Evolutionary conservation across 2,113 vertebrate species (phyloP).

Genomic region (Tychaedon coryphoeus): DNA sequence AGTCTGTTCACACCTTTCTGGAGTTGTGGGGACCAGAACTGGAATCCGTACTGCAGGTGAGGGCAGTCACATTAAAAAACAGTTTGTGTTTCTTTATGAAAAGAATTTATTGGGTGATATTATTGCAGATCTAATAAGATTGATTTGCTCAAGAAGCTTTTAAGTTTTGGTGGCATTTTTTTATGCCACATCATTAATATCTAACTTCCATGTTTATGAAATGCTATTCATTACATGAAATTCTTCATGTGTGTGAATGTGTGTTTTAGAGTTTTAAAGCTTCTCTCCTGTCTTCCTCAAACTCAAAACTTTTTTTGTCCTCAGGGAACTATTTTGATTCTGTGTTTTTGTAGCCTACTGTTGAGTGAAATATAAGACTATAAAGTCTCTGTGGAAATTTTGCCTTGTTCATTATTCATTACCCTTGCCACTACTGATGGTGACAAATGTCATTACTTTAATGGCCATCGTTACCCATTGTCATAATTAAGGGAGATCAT

Average conservation of each 20-base stretch:
- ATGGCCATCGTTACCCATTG: constrained; percentile 50
- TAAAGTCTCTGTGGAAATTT: neutral
- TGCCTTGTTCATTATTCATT: constrained; percentile 46
- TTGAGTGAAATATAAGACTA: neutral
- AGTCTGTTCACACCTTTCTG: neutral
- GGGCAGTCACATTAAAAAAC: neutral
- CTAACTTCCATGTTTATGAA: neutral
- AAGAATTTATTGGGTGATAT: neutral
- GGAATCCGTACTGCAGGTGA: accelerated
- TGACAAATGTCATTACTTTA: constrained; percentile 66
- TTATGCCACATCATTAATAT: neutral
- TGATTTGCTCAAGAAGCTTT: neutral
- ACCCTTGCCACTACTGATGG: neutral
- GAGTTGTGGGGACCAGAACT: neutral
- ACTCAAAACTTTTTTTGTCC: neutral
- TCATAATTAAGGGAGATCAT: constrained; percentile 59
- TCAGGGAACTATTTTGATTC: neutral
- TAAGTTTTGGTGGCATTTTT: neutral
- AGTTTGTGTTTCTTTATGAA: neutral
- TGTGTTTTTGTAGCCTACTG: neutral
- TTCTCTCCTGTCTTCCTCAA: neutral
- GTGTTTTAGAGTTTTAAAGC: neutral
- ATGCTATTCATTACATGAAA: too few species aligned
- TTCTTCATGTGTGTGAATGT: too few species aligned
- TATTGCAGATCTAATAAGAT: neutral